These are phyloP conservation scores for Scolanthus callimorphus DNA, from an alignment of 92 coral and sea anemone species.

Conservation along the genomic window DNA sequence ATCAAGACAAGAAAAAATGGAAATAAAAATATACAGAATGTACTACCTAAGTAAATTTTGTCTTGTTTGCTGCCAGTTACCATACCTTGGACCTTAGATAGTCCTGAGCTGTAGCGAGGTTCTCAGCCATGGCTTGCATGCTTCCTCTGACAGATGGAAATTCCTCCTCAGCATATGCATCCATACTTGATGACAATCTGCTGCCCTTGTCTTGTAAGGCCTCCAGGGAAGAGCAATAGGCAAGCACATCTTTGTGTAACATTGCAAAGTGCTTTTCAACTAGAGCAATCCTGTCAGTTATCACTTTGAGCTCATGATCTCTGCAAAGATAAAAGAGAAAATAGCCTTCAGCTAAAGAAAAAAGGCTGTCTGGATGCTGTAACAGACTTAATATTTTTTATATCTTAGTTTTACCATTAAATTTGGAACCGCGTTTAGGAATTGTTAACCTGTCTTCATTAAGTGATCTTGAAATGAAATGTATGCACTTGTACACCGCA, in stretches of 20 bases:
- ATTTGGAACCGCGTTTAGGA: too few species aligned
- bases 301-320: conserved; percentile 77
- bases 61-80: too few species aligned
- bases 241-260: conserved; percentile 56
- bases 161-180: conserved; percentile 70
- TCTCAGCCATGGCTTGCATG: conserved; percentile 63
- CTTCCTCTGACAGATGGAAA: conserved; percentile 69
- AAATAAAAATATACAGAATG: too few species aligned
- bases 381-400: too few species aligned
- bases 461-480: too few species aligned
- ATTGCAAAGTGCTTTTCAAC: conserved; percentile 68
- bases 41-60: too few species aligned
- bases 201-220: conserved; percentile 66
- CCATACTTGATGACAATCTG: conserved; percentile 57
- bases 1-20: too few species aligned
- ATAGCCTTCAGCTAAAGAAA: conserved; percentile 62
- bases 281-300: conserved; percentile 65
- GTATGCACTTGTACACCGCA: too few species aligned
- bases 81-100: conserved; percentile 62
- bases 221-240: conserved; percentile 47
- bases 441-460: too few species aligned
- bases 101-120: conserved; percentile 72
- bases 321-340: conserved; percentile 45
- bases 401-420: too few species aligned
- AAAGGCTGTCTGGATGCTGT: too few species aligned